Conservation (phyloP, 2,888 invertebrate species). For the Melikaiella ostensackeni region DNA sequence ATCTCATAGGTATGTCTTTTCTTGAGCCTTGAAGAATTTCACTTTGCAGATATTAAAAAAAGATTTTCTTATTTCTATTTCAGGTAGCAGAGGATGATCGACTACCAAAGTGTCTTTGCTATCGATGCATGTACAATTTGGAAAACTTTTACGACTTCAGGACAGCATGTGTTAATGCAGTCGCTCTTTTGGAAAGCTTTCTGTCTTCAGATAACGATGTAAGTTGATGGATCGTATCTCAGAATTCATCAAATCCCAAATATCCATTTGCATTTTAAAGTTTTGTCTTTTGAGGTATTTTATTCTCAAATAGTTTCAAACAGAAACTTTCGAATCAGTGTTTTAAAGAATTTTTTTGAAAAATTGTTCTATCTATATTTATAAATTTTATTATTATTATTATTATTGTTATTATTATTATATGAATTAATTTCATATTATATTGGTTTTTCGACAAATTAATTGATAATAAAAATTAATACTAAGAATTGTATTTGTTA, state of each 20-base stretch:
- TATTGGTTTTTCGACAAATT: too few species aligned
- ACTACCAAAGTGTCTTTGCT: conserved; percentile 77
- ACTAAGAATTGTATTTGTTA: too few species aligned
- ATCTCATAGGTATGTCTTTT: conserved; percentile 4
- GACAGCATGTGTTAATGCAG: conserved; percentile 76
- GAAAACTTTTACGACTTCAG: conserved; percentile 79
- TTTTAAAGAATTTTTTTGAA: too few species aligned
- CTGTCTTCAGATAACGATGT: conserved; percentile 67
- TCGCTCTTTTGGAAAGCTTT: conserved; percentile 71
- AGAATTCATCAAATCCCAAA: neutral
- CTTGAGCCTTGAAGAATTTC: neutral
- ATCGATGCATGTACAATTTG: conserved; percentile 78
- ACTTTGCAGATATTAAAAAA: neutral
- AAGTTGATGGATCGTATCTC: conserved; percentile 49
- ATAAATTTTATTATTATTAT: too few species aligned
- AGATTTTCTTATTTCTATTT: conserved; percentile 49
- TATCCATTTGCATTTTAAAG: neutral
- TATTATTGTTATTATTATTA: too few species aligned
- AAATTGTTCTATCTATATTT: too few species aligned
- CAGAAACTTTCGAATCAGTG: too few species aligned
- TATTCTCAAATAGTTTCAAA: too few species aligned
- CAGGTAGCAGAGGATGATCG: conserved; percentile 77
- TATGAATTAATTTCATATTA: too few species aligned
- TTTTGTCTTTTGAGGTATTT: too few species aligned
- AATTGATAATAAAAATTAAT: too few species aligned